Evolutionary conservation across 2,888 invertebrate genomes (phyloP), one percentile per base, ranked within the genome.

Genomic region (Watsonalla binaria): DNA sequence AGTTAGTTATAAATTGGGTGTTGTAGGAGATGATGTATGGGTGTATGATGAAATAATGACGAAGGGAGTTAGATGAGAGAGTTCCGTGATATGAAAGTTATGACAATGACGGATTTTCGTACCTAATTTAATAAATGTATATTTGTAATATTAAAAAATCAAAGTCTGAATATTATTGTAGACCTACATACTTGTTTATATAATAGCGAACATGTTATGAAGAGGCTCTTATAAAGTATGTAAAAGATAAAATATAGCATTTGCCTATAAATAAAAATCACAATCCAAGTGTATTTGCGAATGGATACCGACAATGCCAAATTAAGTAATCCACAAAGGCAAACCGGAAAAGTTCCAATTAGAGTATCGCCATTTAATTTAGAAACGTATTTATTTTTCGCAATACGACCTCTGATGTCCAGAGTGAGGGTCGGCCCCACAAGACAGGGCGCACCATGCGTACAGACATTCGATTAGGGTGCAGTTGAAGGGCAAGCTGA

Each of bases 391-490:
- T 88, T 88, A 89, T 90, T 86, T 88, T 86, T 84, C 80, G 80
- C 79, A 76, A 76, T 70, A 68, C 80, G 80, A 82, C 82, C 83
- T 87, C 85, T 81, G 82, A 81, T 82, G 86, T 86, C 82, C 83
- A 76, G 74, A 67, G 72, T 81, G 83, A 84, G 88, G 86, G 86
- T 80, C 67, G 69, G 73, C 76, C 83, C 84, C 82, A 82, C 78
- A 84, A 84, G 85, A 83, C 79, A 74, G 75, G 76, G 82, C 80
- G 81, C 85, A 84, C 89, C 84, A 87, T 82, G 84, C 89, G 88
- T 88, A 71, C 76, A 81, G 80, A 82, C 70, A 90, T 90, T 90
- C 86, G 88, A 90, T 90, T 90, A 90, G 90, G 90, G 89, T 86
- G 87, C 87, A 86, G 75, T 75, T 72, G 80, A 78, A 78, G 87